Base-by-base conservation (phyloP, 2,888 invertebrate genomes). In the Zaprionus bogoriensis region DNA sequence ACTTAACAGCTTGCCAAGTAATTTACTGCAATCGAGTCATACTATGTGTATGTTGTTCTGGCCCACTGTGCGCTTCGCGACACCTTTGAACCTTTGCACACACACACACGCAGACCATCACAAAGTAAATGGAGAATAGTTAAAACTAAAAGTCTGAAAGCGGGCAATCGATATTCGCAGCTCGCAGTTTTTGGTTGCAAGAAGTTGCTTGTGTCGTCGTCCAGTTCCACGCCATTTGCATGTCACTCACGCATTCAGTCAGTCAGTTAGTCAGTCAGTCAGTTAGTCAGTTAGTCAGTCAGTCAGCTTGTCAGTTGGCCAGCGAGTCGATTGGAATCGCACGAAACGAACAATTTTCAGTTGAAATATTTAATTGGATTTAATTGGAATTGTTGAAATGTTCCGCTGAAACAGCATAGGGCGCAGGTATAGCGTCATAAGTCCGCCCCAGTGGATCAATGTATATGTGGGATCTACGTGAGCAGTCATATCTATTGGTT, bases 311-410 rank as follows among this genome's bases (percentile, higher is more conserved):
- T n/a, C n/a, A 28, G 39, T 36, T 9, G 7, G 12, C 7, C 28
- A 39, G 6, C 39, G 12, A 20, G 47, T 23, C 10, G 28, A 19
- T 50, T 12, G 38, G 36, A 46, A 52, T 70, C 45, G 25, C 25
- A 30, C 25, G 7, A 14, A 17, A 27, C 42, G 62, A 41, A 20
- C 74, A 54, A 10, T 52, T 71, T 74, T 66, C 67, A 74, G 77
- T 79, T 59, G 72, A 81, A 77, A 64, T 51, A 62, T 74, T 67
- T 66, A 81, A 84, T 80, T 83, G 55, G 51, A 30, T 60, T 67
- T 74, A 76, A 79, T 77, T 73, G 61, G n/a, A 84, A 67, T 77
- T 74, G 66, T 75, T 61, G 17, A 66, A 62, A 62, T 20, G 45
- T 23, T 23, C 12, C 27, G 44, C 30, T 47, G 6, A 47, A 52